phyloP scores from a whole-genome alignment of 2,797 vertebrate species.

The Benthosema pterotum region DNA sequence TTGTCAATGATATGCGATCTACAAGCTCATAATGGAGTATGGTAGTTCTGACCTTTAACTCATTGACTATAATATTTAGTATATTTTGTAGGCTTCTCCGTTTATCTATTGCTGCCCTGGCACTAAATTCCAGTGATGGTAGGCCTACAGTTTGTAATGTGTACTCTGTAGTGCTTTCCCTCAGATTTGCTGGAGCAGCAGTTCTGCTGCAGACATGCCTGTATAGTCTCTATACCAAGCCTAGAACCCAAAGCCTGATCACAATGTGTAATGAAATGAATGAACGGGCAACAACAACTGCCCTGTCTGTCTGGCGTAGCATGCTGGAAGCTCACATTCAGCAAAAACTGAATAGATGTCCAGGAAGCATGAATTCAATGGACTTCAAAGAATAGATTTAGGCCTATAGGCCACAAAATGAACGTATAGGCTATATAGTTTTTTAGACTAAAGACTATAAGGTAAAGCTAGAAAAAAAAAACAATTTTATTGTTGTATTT shows the following conservation, averaged over 20 bases:
- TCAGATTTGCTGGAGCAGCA: conserved; percentile 70
- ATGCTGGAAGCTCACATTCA: conserved; percentile 63
- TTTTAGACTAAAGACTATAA: not conserved
- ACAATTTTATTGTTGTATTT: too few species aligned
- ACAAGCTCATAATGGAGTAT: too few species aligned
- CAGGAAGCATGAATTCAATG: conserved; percentile 34
- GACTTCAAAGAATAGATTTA: conserved; percentile 29
- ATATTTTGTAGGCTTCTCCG: too few species aligned
- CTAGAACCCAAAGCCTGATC: conserved; percentile 67
- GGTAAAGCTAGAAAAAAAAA: not conserved
- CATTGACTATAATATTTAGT: too few species aligned
- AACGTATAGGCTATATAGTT: too few species aligned
- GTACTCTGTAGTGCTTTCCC: conserved; percentile 17
- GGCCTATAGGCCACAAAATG: not conserved
- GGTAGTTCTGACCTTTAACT: too few species aligned
- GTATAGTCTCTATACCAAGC: conserved; percentile 50
- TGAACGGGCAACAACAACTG: conserved; percentile 49
- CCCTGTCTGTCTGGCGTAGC: conserved; percentile 52
- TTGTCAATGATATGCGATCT: too few species aligned
- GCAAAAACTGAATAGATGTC: conserved; percentile 51
- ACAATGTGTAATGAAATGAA: conserved; percentile 53
- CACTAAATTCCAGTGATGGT: too few species aligned
- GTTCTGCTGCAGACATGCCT: conserved; percentile 59
- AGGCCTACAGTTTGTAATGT: too few species aligned
- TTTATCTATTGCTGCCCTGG: too few species aligned